These are phyloP conservation scores for Macrotus californicus DNA, from an alignment of 2,113 vertebrate species.

Conservation along the genomic window DNA sequence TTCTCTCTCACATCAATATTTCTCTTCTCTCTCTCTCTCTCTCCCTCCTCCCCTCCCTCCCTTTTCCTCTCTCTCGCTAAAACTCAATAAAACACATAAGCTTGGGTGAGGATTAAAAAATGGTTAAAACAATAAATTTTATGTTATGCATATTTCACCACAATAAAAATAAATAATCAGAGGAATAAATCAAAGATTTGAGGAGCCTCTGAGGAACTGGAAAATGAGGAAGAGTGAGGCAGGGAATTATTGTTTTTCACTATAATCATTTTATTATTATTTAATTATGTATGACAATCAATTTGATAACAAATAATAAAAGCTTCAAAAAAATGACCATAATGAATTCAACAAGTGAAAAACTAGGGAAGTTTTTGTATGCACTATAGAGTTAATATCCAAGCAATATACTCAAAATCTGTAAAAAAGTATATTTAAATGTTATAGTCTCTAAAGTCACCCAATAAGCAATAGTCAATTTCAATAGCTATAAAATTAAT, in stretches of 20 bases:
- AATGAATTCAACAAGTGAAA: neutral
- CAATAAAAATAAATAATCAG: neutral
- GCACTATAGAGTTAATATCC: neutral
- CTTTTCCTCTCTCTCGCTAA: too few relatives aligned
- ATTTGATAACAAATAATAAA: neutral
- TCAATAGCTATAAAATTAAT: conserved; percentile 65
- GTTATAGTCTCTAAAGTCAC: conserved; percentile 79
- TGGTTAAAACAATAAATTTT: neutral
- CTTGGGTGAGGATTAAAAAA: too few relatives aligned
- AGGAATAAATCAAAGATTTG: neutral
- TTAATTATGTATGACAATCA: neutral
- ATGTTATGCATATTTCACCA: neutral
- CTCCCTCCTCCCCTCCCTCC: too few relatives aligned
- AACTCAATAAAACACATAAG: too few relatives aligned
- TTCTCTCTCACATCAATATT: too few relatives aligned
- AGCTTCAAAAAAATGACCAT: neutral
- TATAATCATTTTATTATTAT: neutral
- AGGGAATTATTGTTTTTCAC: neutral
- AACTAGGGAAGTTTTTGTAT: neutral
- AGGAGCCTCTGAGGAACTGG: neutral
- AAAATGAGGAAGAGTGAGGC: neutral
- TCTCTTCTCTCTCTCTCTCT: too few relatives aligned
- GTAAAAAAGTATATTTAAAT: neutral
- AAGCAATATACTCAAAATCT: neutral
- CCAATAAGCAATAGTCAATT: conserved; percentile 70